Evolutionary conservation across 2,113 vertebrate genomes (phyloP).

Genomic region (Panthera uncia): DNA sequence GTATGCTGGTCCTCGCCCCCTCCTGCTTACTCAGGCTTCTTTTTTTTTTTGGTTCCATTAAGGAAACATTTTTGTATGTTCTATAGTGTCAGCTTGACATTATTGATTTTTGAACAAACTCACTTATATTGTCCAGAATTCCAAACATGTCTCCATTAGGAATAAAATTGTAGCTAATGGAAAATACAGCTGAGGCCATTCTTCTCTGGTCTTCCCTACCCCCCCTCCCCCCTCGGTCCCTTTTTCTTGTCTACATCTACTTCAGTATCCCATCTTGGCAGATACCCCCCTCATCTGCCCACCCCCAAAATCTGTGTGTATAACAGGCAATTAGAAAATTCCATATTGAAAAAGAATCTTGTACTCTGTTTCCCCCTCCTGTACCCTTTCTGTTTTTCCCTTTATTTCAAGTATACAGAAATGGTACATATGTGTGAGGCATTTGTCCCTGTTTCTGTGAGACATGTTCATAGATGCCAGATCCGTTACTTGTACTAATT

Average conservation of each 20-base stretch:
- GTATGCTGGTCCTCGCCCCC: slow-evolving; percentile 54
- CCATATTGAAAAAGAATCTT: neutral
- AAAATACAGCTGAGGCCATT: slow-evolving; percentile 79
- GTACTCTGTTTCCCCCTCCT: neutral
- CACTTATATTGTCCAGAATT: slow-evolving; percentile 86
- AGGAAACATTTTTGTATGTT: slow-evolving; percentile 83
- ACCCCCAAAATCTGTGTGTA: neutral
- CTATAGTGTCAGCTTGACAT: slow-evolving; percentile 85
- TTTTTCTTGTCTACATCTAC: neutral
- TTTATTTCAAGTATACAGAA: slow-evolving; percentile 38
- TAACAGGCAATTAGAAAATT: neutral
- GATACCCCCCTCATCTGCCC: neutral
- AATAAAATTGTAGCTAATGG: slow-evolving; percentile 84
- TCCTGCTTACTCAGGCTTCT: slow-evolving; percentile 75
- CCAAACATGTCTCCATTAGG: slow-evolving; percentile 85
- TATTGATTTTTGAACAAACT: slow-evolving; percentile 89
- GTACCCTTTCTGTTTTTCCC: neutral
- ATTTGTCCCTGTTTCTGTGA: slow-evolving; percentile 53
- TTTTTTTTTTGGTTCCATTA: slow-evolving; percentile 77
- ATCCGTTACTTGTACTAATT: neutral
- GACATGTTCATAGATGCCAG: neutral
- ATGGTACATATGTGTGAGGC: neutral
- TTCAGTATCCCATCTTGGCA: neutral
- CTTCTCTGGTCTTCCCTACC: slow-evolving; percentile 39
- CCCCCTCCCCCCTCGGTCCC: no score